Base-by-base conservation (phyloP, 2,797 vertebrate species). In the Heteromormyrus szaboi region DNA sequence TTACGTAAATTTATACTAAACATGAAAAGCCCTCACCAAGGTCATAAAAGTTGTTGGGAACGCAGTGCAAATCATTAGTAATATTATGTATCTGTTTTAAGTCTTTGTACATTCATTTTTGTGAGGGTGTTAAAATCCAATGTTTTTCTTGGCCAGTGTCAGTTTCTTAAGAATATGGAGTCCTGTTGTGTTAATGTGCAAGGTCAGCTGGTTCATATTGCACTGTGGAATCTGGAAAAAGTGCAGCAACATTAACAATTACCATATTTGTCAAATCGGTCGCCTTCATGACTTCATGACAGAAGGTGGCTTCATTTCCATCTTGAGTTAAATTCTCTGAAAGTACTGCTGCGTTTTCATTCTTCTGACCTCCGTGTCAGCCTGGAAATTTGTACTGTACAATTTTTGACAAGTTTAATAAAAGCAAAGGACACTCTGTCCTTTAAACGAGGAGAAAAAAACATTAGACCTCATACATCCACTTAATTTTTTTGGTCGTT, bases 221-320 rank as follows among this genome's bases (percentile, higher is more conserved):
- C 7, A 9, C 14, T 87, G 54, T 22, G 44, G 33, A 68, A 17
- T 50, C 33, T 50, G 41, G 65, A 59, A 56, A 79, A 68, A 79
- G 33, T 68, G 48, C 87, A 90, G 56, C 41, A 48, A 59, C 85
- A 88, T 85, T 89, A 89, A 89, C 87, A 89, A 79, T 90, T 90
- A 89, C 48, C 88, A 88, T 65, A 90, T 90, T 91, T 50, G 68
- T 89, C 87, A 89, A 65, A 88, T 90, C 92, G 88, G 93, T 94
- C 93, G 91, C 92, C 92, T 89, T 92, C 91, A 91, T 92, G 92
- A 94, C 41, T 46, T 89, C 90, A 89, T 90, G 91, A 90, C 37
- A 37, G 90, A 91, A 89, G 90, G 88, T 90, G 90, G 89, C 65
- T 86, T 90, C 86, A 91, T 87, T 72, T 88, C 85, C 86, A 81